phyloP scores from a whole-genome alignment of 2,888 invertebrate species.

The Bruchidius siliquastri region DNA sequence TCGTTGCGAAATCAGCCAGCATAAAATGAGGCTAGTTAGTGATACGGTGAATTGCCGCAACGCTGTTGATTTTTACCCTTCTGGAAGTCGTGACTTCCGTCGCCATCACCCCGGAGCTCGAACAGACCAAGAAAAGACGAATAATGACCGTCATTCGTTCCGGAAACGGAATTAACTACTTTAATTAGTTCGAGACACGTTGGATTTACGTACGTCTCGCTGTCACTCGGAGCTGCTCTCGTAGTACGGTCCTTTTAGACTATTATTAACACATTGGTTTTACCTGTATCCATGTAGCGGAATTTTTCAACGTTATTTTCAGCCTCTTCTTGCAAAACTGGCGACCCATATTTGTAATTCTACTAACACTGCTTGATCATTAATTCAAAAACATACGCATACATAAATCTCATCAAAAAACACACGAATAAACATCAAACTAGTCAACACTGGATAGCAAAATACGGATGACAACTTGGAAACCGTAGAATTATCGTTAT shows the following conservation, averaged over 20 bases:
- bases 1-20: slow-evolving; percentile 26
- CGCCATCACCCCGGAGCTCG: background rate
- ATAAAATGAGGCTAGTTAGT: background rate
- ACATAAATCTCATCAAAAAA: too few relatives aligned
- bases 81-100: slow-evolving; percentile 26
- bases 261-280: too few relatives aligned
- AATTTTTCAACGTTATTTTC: too few relatives aligned
- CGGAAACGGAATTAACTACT: slow-evolving; percentile 49
- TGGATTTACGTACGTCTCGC: slow-evolving; percentile 46
- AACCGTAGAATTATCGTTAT: too few relatives aligned
- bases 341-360: too few relatives aligned
- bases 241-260: background rate
- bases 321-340: too few relatives aligned
- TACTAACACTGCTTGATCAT: too few relatives aligned
- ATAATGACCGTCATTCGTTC: slow-evolving; percentile 47
- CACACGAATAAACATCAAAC: too few relatives aligned
- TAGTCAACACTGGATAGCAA: too few relatives aligned
- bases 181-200: slow-evolving; percentile 50
- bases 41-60: background rate
- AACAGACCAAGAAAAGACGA: slow-evolving; percentile 39
- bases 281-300: too few relatives aligned
- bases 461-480: too few relatives aligned
- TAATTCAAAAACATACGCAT: too few relatives aligned
- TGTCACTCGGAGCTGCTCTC: slow-evolving; percentile 32
- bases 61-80: background rate